A percentile compares a stretch with the other conserved stretches of the same genome.
Conservation (phyloP, 1,140 invertebrate genomes). For the Sitobion miscanthi region DNA sequence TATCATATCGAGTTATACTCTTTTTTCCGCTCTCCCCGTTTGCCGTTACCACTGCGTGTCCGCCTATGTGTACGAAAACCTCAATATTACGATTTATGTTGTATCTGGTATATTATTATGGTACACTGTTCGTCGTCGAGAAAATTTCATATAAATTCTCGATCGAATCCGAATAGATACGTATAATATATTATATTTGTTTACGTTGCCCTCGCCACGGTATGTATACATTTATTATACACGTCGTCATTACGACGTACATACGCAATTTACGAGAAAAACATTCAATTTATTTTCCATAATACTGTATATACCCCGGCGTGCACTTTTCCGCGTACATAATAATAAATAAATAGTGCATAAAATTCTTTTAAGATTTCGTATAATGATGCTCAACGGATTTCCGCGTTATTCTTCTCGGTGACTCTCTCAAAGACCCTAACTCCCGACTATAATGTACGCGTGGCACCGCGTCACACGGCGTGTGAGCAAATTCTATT, state of each 20-base stretch:
- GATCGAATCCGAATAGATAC: neutral
- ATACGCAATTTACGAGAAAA: neutral
- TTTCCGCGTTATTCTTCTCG: neutral
- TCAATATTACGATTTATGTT: constrained; percentile 4
- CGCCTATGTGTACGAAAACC: neutral
- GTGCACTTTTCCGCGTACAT: neutral
- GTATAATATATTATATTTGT: neutral
- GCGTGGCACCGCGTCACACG: neutral
- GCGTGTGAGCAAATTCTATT: neutral
- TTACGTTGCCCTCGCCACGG: neutral
- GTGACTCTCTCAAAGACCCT: neutral
- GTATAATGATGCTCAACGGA: neutral
- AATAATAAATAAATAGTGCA: neutral
- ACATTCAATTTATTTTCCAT: constrained; percentile 26
- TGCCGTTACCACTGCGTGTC: neutral
- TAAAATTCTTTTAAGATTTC: neutral
- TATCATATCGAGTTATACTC: neutral
- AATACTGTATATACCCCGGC: neutral
- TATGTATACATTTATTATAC: neutral
- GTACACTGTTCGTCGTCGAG: neutral
- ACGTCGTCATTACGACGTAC: neutral
- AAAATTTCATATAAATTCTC: constrained; percentile 39
- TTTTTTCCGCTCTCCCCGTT: neutral
- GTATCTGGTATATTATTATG: neutral
- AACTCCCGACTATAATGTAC: neutral